These are phyloP conservation scores for Nylanderia fulva DNA, from an alignment of 1,140 invertebrate species.

Conservation along the genomic window DNA sequence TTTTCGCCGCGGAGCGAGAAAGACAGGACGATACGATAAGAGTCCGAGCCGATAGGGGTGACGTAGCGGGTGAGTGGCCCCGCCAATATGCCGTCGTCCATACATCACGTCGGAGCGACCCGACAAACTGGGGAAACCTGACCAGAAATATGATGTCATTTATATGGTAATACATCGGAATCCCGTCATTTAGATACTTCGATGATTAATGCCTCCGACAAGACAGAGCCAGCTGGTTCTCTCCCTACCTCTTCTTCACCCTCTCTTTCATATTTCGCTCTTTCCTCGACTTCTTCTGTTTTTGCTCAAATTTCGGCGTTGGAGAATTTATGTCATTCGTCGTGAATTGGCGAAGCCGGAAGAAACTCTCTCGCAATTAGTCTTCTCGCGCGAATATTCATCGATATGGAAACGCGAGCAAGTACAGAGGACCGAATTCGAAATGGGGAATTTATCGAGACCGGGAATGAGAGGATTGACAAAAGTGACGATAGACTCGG, in stretches of 20 bases:
- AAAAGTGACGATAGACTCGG: constrained; percentile 42
- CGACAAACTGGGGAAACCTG: constrained; percentile 87
- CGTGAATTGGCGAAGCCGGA: neutral
- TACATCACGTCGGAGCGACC: constrained; percentile 84
- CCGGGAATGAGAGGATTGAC: constrained; percentile 10
- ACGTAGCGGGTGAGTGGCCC: constrained; percentile 79
- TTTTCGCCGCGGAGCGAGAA: no score
- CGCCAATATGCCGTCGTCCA: constrained; percentile 86
- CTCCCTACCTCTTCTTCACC: constrained; percentile 29
- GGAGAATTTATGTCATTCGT: constrained; percentile 29
- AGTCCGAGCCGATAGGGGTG: constrained; percentile 82
- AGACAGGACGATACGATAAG: no score
- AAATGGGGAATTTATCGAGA: constrained; percentile 9
- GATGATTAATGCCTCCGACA: constrained; percentile 87
- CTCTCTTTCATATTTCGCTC: constrained; percentile 7
- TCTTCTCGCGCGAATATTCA: neutral
- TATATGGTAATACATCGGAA: constrained; percentile 89
- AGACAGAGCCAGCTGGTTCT: constrained; percentile 83
- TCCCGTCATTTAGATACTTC: constrained; percentile 89
- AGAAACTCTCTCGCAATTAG: neutral
- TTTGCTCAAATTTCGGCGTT: constrained; percentile 51
- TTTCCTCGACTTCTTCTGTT: constrained; percentile 60
- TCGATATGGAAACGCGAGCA: neutral
- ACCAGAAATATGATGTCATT: constrained; percentile 90
- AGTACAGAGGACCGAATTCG: neutral